Conservation (phyloP, 92 coral and sea anemone species). For the Galaxea fascicularis region DNA sequence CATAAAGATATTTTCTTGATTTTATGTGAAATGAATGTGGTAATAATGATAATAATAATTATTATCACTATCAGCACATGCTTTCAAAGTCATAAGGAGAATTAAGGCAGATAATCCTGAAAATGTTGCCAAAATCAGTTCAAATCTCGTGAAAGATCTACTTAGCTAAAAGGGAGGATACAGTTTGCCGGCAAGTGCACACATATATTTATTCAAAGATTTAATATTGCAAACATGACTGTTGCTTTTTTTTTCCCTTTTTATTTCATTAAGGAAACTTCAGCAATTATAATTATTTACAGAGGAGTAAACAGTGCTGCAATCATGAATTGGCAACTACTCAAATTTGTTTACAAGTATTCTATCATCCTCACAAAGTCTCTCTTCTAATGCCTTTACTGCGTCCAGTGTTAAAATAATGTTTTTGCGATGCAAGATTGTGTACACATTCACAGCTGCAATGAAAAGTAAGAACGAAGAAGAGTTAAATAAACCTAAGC, state of each 20-base stretch:
- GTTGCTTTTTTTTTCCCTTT: background rate
- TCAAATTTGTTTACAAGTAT: slow-evolving; percentile 78
- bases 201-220: no score
- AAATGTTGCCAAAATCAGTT: no score
- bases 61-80: no score
- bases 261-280: background rate
- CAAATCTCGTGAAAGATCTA: no score
- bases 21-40: background rate
- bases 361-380: slow-evolving; percentile 88
- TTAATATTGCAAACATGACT: no score
- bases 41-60: background rate
- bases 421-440: slow-evolving; percentile 85
- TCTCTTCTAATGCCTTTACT: slow-evolving; percentile 79
- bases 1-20: background rate
- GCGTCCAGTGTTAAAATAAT: slow-evolving; percentile 87
- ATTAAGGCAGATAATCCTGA: no score
- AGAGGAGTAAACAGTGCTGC: background rate
- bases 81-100: no score
- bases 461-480: background rate
- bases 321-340: background rate
- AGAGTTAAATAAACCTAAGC: background rate
- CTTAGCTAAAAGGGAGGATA: no score
- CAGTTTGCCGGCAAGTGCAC: no score
- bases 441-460: slow-evolving; percentile 86
- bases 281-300: slow-evolving; percentile 16